Evolutionary conservation across 1,140 invertebrate genomes (phyloP).

Genomic region (Zaprionus tsacasi): DNA sequence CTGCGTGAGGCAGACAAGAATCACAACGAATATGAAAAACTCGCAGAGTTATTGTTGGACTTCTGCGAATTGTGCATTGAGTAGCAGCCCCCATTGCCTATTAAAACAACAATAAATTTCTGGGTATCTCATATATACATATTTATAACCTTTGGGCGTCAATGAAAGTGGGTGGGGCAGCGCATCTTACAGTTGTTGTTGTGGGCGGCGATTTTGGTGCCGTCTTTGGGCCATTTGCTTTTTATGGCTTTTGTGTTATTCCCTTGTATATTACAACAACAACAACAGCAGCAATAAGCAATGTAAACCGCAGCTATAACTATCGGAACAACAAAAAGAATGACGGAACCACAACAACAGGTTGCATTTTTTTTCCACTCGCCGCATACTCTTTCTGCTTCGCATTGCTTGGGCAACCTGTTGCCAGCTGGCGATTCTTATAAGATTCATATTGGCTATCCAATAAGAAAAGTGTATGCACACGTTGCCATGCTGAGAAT

Average conservation of each 20-base stretch:
- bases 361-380: not conserved
- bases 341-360: not conserved
- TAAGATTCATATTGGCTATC: not conserved
- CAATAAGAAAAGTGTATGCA: constrained; percentile 8
- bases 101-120: constrained; percentile 19
- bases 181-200: constrained; percentile 6
- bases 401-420: constrained; percentile 24
- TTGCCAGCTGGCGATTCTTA: constrained; percentile 15
- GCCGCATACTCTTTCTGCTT: constrained; percentile 4
- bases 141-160: constrained; percentile 17
- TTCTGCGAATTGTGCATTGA: constrained; percentile 2
- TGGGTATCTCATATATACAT: not conserved
- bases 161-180: not conserved
- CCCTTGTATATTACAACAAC: constrained; percentile 18
- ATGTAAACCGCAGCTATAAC: constrained; percentile 18
- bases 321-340: not conserved
- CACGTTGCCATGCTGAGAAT: constrained; percentile 9
- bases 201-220: constrained; percentile 18
- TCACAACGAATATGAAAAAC: constrained; percentile 3
- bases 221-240: constrained; percentile 20
- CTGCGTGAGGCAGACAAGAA: not conserved
- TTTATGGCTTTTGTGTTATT: constrained; percentile 18
- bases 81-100: not conserved
- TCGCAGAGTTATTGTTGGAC: not conserved
- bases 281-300: not conserved